phyloP scores from a whole-genome alignment of 2,797 vertebrate species.

The Urophycis tenuis region DNA sequence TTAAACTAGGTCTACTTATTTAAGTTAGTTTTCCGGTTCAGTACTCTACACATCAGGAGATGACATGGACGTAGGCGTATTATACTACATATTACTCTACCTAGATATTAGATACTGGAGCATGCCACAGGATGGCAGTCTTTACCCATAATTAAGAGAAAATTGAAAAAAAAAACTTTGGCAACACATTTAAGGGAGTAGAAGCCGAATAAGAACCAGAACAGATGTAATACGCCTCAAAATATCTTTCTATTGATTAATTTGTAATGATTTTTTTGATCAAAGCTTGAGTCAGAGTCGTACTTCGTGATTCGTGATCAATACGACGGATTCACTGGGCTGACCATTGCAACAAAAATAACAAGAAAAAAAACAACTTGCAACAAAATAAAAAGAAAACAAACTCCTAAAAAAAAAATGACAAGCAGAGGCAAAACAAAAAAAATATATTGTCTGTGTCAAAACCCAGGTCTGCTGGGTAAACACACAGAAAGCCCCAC shows the following conservation, averaged over 20 bases:
- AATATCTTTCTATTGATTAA: neutral
- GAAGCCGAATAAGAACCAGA: neutral
- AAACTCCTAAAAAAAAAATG: neutral
- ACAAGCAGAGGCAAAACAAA: neutral
- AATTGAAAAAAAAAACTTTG: slow-evolving; percentile 6
- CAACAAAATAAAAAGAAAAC: no score
- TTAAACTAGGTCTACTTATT: neutral
- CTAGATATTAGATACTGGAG: neutral
- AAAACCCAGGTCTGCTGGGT: neutral
- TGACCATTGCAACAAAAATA: neutral
- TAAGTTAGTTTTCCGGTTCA: neutral
- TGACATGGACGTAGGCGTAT: neutral
- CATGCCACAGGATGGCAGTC: slow-evolving; percentile 68
- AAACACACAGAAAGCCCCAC: neutral
- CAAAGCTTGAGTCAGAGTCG: neutral
- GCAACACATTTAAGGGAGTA: neutral
- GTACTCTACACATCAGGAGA: neutral
- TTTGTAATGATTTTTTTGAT: neutral
- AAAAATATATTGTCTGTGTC: neutral
- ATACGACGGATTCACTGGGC: neutral
- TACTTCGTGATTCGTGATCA: neutral
- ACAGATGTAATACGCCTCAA: neutral
- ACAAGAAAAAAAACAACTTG: neutral
- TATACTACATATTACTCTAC: neutral
- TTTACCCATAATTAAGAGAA: slow-evolving; percentile 40